Percentiles rank a stretch among this genome's conserved stretches.
Conservation (phyloP, 2,888 invertebrate species). For the Spodoptera exigua region DNA sequence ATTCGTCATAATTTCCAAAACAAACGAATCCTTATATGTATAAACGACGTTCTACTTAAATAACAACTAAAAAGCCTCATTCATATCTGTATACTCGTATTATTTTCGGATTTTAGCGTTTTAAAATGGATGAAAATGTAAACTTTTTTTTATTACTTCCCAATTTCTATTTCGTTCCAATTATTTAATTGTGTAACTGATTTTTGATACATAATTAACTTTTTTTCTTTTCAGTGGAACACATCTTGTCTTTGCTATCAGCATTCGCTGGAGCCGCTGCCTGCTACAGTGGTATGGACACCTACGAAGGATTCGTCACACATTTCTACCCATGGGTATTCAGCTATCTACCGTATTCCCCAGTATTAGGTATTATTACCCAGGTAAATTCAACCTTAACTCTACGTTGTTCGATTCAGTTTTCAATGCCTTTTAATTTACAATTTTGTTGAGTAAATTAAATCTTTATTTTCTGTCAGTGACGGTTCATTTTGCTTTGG, state of each 20-base stretch:
- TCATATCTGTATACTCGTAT: too few species aligned
- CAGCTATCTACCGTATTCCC: constrained; percentile 72
- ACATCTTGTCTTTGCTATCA: constrained; percentile 76
- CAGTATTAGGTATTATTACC: constrained; percentile 71
- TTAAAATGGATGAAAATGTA: too few species aligned
- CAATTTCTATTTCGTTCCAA: too few species aligned
- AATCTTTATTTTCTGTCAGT: not conserved
- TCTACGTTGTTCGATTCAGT: not conserved
- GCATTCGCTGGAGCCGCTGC: constrained; percentile 72
- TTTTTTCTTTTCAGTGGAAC: constrained; percentile 74
- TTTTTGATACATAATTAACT: too few species aligned
- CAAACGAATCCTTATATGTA: too few species aligned
- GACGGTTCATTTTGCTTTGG: not conserved
- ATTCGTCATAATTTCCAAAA: too few species aligned
- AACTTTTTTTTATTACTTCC: too few species aligned
- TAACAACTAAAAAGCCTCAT: too few species aligned
- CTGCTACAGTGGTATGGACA: constrained; percentile 62
- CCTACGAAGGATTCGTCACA: constrained; percentile 75
- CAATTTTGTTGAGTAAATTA: not conserved
- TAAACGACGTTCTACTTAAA: too few species aligned
- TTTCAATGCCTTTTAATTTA: not conserved
- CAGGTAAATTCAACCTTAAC: constrained; percentile 66
- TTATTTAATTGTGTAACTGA: too few species aligned
- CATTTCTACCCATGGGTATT: constrained; percentile 84
- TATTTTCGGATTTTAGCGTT: too few species aligned